Conservation (phyloP, 2,113 vertebrate species). For the Cercocebus atys region DNA sequence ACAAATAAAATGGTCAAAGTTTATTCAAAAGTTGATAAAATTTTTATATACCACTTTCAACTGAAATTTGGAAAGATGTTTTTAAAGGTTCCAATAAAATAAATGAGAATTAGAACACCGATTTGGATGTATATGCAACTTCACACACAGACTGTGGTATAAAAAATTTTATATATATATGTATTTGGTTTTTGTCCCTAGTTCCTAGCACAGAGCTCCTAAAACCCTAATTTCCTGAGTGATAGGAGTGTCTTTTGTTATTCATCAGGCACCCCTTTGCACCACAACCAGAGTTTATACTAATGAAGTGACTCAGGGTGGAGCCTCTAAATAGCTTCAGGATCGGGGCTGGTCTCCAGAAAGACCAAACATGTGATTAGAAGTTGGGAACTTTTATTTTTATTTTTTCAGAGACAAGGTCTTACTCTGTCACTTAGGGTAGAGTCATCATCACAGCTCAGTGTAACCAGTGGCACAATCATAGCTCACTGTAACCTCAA, state of each 20-base stretch:
- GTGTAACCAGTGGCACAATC: no score
- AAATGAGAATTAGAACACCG: not conserved
- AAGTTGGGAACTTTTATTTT: not conserved
- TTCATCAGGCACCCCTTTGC: not conserved
- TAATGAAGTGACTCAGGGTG: not conserved
- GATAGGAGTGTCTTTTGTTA: not conserved
- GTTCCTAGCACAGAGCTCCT: not conserved
- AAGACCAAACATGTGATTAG: not conserved
- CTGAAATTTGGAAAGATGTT: not conserved
- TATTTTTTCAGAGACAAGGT: no score
- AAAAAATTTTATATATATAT: not conserved
- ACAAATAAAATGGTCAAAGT: not conserved
- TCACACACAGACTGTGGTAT: not conserved
- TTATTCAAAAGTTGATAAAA: conserved; percentile 3
- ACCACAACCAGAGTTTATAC: not conserved
- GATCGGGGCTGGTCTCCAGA: not conserved
- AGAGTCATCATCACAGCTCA: no score
- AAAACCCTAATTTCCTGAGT: not conserved
- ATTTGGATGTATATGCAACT: not conserved
- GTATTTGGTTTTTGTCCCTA: not conserved
- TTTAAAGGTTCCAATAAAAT: not conserved
- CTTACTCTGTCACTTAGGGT: no score
- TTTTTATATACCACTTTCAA: not conserved
- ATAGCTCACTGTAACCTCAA: no score
- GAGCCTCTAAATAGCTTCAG: not conserved